Conservation (phyloP, 2,113 vertebrate genomes). For the Pipa parva region DNA sequence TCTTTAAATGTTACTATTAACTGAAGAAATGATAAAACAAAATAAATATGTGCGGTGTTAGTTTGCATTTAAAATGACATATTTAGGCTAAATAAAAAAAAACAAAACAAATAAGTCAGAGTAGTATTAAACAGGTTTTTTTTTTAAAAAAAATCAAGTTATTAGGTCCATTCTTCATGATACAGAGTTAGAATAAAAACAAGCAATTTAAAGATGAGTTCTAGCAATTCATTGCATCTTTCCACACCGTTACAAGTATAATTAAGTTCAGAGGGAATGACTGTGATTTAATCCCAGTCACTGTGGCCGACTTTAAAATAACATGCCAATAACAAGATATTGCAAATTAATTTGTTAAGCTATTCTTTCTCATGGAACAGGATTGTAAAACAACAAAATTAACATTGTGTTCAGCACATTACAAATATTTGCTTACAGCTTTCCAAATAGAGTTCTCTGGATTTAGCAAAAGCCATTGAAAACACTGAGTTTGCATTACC, state of each 20-base stretch:
- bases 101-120: not conserved
- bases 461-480: slow-evolving; percentile 16
- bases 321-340: slow-evolving; percentile 53
- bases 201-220: slow-evolving; percentile 27
- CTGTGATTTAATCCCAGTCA: slow-evolving; percentile 49
- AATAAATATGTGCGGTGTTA: not conserved
- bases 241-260: slow-evolving; percentile 9
- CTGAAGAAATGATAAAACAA: too few species aligned
- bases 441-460: slow-evolving; percentile 26
- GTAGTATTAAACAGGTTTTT: not conserved
- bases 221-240: slow-evolving; percentile 21
- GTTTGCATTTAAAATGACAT: not conserved
- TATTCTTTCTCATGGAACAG: slow-evolving; percentile 45
- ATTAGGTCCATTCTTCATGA: not conserved
- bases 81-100: not conserved
- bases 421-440: slow-evolving; percentile 40
- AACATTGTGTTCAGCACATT: slow-evolving; percentile 44
- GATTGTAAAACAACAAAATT: slow-evolving; percentile 51
- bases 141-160: not conserved
- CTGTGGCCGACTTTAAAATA: slow-evolving; percentile 53
- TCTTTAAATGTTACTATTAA: too few species aligned
- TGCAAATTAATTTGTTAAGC: slow-evolving; percentile 47
- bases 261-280: slow-evolving; percentile 24
- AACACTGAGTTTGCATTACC: slow-evolving; percentile 13
- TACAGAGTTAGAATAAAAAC: not conserved